Base-by-base conservation (phyloP, 2,888 invertebrate genomes). In the Xylophagus ater region DNA sequence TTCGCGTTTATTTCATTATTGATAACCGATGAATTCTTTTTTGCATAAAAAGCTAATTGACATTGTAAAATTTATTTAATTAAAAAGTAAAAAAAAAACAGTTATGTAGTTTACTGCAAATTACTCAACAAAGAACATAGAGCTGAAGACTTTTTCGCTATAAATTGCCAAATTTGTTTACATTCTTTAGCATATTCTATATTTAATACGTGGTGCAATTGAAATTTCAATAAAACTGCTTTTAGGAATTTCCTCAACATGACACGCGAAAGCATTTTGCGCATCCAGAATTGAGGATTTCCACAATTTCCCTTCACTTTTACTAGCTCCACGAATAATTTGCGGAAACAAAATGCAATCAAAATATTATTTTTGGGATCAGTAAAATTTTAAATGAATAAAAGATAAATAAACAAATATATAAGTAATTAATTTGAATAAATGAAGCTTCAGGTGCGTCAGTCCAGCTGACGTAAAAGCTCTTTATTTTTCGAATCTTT, bases 151-250 rank as follows among this genome's bases (percentile, higher is more conserved):
- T 32, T 32, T 18, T 19, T 12, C 9, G 4, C 31, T 26, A 12
- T 10, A 12, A 13, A 32, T 12, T 32, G 6, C 32, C 32, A 32
- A 5, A 32, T 21, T 21, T 32, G 32, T 8, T 8, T 12, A 14
- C 31, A 31, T 12, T 31, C 31, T 19, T 31, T 31, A 19, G 31
- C 31, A 31, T 31, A 31, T 19, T 31, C 4, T 3, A 23, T 3
- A 6, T 23, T 8, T 6, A 23, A 10, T 2, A 23, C 23, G 10
- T 9, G 10, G 6, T 23, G 23, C 2, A 23, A 6, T 23, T 23
- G 23, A 6, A 23, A 23, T 23, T 3, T 4, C n/a, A 23, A 4
- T 2, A n/a, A 23, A 7, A 23, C 23, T 4, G 23, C n/a, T 23
- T 23, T 23, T 23, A 23, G n/a, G 4, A 23, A 23, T 4, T 23